These are phyloP conservation scores for Notarius lentiginosus DNA, from an alignment of 2,113 vertebrate species.

Conservation along the genomic window DNA sequence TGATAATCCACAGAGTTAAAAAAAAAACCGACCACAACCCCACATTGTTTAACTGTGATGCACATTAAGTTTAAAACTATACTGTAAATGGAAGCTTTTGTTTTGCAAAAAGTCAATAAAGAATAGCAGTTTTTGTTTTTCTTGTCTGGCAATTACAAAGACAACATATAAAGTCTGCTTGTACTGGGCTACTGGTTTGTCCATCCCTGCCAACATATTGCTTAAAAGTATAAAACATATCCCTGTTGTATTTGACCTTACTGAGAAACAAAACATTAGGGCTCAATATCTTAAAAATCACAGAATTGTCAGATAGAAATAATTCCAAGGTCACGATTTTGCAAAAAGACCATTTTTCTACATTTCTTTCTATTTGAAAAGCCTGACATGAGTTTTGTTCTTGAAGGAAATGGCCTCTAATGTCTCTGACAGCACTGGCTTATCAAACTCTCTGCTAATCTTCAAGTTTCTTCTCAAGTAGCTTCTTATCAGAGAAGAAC, in stretches of 20 bases:
- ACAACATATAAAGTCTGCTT: background rate
- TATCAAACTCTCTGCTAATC: conserved; percentile 5
- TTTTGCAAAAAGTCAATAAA: background rate
- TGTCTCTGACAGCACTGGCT: background rate
- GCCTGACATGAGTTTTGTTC: background rate
- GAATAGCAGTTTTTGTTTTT: background rate
- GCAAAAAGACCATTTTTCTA: too few relatives aligned
- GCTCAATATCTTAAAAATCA: background rate
- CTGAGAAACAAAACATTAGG: background rate
- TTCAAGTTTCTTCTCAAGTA: conserved; percentile 19
- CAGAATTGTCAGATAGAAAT: background rate
- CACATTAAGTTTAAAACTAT: too few relatives aligned
- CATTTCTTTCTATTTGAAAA: background rate
- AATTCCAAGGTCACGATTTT: background rate
- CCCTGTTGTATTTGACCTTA: background rate
- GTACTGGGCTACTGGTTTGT: background rate
- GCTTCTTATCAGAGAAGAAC: conserved; percentile 21
- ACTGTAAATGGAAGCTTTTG: background rate
- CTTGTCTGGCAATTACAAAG: background rate
- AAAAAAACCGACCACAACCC: too few relatives aligned
- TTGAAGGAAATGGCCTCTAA: background rate
- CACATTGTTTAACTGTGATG: too few relatives aligned
- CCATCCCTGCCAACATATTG: background rate
- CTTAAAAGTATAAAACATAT: background rate
- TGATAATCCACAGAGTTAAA: too few relatives aligned